phyloP scores from a whole-genome alignment of 2,797 vertebrate genomes.

The Notolabrus celidotus region DNA sequence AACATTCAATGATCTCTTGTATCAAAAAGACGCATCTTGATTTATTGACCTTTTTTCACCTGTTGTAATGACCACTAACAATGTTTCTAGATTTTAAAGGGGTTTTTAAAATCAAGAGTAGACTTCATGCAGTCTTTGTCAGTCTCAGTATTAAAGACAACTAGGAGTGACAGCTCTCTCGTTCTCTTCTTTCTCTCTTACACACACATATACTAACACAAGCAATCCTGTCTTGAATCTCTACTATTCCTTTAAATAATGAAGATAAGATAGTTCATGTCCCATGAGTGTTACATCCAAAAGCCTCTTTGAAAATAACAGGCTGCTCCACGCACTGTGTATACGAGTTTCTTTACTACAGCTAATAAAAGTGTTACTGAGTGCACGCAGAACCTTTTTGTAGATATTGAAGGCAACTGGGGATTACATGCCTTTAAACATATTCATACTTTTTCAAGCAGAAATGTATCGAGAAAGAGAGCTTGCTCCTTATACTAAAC shows the following conservation, averaged over 20 bases:
- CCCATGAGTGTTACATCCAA: conserved; percentile 24
- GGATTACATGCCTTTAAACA: conserved; percentile 18
- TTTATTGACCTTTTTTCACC: background rate
- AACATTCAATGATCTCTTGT: background rate
- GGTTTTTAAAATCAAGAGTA: background rate
- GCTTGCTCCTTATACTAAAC: background rate
- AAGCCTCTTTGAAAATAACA: conserved; percentile 38
- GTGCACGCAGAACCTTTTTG: conserved; percentile 11
- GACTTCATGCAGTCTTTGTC: background rate
- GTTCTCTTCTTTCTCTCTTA: background rate
- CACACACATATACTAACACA: background rate
- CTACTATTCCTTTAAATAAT: conserved; percentile 35
- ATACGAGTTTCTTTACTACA: conserved; percentile 29
- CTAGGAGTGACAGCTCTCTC: background rate
- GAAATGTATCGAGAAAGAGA: conserved; percentile 11
- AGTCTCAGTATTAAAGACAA: background rate
- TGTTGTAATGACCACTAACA: too few species aligned
- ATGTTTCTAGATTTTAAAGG: background rate
- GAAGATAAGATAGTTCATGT: conserved; percentile 28
- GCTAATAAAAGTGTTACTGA: conserved; percentile 38
- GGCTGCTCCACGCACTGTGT: conserved; percentile 3
- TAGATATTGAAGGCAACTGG: conserved; percentile 17
- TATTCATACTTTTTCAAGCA: conserved; percentile 14
- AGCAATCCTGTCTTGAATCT: background rate
- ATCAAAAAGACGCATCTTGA: background rate